These are phyloP conservation scores for Neodiprion pinetum DNA, from an alignment of 1,140 invertebrate genomes.

Conservation along the genomic window DNA sequence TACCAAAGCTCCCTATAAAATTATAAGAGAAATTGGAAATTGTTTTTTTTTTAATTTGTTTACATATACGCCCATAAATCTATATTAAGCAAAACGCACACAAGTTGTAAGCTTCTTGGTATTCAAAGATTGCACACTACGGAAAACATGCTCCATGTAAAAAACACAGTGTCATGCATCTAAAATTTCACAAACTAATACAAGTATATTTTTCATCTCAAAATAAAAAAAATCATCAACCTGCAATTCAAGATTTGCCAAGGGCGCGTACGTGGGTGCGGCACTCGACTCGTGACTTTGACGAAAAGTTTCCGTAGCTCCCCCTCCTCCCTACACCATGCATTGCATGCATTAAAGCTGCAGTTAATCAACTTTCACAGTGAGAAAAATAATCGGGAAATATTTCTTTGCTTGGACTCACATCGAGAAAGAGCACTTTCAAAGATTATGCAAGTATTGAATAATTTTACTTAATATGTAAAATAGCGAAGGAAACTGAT, in stretches of 20 bases:
- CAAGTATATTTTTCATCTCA: slow-evolving; percentile 29
- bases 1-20: slow-evolving; percentile 51
- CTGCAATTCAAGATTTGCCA: slow-evolving; percentile 62
- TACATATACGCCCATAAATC: slow-evolving; percentile 27
- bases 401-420: background rate
- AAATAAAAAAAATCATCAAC: slow-evolving; percentile 61
- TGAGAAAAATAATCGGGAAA: slow-evolving; percentile 37
- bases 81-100: slow-evolving; percentile 35
- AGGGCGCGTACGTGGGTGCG: slow-evolving; percentile 59
- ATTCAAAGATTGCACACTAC: slow-evolving; percentile 30
- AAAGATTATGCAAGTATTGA: background rate
- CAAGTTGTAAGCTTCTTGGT: slow-evolving; percentile 10
- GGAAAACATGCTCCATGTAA: slow-evolving; percentile 40
- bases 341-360: slow-evolving; percentile 62
- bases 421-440: background rate
- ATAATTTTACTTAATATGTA: no score
- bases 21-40: background rate
- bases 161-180: slow-evolving; percentile 45
- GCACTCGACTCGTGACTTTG: slow-evolving; percentile 56
- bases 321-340: slow-evolving; percentile 61
- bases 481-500: no score
- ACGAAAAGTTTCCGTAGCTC: slow-evolving; percentile 58
- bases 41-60: slow-evolving; percentile 23
- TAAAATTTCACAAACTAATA: slow-evolving; percentile 39
- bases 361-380: slow-evolving; percentile 55